Evolutionary conservation across 2,113 vertebrate species (phyloP), one percentile per base, ranked within the genome.

Genomic region (Bufo bufo): DNA sequence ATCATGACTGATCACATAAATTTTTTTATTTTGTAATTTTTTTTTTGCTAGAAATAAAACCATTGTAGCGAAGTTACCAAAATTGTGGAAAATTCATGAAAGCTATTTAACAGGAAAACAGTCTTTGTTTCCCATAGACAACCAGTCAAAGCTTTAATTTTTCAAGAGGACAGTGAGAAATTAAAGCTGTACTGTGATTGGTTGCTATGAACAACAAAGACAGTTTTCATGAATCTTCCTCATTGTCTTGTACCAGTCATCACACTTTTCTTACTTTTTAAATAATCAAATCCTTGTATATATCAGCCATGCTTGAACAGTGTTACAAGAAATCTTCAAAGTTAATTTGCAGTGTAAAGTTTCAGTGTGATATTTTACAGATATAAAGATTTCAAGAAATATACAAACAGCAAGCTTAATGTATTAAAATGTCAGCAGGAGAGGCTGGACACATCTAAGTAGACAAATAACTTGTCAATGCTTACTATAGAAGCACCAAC

Each of bases 381-480:
- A 54, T 79, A 69, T 11, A 88, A 89, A 89, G 12, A 87, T 45
- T 75, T 78, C 33, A 78, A 69, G 10, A 78, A 66, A 63, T 89
- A 52, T 89, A 84, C 81, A 89, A 84, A 89, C 49, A 89, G 49
- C 80, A 88, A 74, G 71, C 50, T 61, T 84, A 78, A 89, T 84
- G 78, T 49, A 77, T 65, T 84, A 49, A 84, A 82, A 88, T 77
- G 58, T 54, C 75, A 88, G 75, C 80, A 84, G 23, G 59, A 87
- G 54, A 77, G 20, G 63, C 56, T 16, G 58, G 47, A n/a, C 19
- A 54, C 4, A 54, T 54, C 23, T 17, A 16, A 12, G 49, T 45
- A 78, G 59, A 16, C 13, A 87, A 72, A 81, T 72, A 19, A 63
- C 54, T 84, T 45, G 23, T 84, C 45, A 88, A 45, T 65, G 87